phyloP scores from a whole-genome alignment of 2,888 invertebrate genomes.

The Pedicia rivosa region DNA sequence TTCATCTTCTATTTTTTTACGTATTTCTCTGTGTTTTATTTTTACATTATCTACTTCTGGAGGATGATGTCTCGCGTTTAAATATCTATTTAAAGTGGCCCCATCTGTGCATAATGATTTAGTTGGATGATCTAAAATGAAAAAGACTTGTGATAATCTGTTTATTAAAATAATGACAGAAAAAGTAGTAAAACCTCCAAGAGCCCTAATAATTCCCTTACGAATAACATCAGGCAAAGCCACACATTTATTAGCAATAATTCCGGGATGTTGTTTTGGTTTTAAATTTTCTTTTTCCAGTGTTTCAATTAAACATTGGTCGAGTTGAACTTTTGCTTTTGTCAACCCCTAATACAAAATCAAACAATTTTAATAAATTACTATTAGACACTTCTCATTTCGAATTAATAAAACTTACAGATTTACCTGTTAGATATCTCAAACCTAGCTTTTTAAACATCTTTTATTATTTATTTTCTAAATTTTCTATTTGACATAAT shows the following conservation, averaged over 20 bases:
- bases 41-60: constrained; percentile 39
- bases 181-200: constrained; percentile 28
- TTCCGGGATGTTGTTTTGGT: constrained; percentile 58
- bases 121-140: constrained; percentile 38
- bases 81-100: constrained; percentile 37
- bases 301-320: too few relatives aligned
- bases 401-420: too few relatives aligned
- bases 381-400: too few relatives aligned
- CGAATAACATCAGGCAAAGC: constrained; percentile 43
- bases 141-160: constrained; percentile 1
- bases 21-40: constrained; percentile 31
- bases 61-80: constrained; percentile 46
- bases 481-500: too few relatives aligned
- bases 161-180: constrained; percentile 3
- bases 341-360: too few relatives aligned
- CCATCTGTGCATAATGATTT: constrained; percentile 39
- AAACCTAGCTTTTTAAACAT: too few relatives aligned
- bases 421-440: too few relatives aligned
- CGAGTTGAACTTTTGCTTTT: too few relatives aligned
- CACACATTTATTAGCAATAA: constrained; percentile 35
- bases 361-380: too few relatives aligned
- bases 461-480: too few relatives aligned
- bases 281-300: constrained; percentile 38
- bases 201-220: constrained; percentile 36
- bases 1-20: constrained; percentile 25